These are phyloP conservation scores for Selene dorsalis DNA, from an alignment of 2,797 vertebrate genomes.

Conservation along the genomic window DNA sequence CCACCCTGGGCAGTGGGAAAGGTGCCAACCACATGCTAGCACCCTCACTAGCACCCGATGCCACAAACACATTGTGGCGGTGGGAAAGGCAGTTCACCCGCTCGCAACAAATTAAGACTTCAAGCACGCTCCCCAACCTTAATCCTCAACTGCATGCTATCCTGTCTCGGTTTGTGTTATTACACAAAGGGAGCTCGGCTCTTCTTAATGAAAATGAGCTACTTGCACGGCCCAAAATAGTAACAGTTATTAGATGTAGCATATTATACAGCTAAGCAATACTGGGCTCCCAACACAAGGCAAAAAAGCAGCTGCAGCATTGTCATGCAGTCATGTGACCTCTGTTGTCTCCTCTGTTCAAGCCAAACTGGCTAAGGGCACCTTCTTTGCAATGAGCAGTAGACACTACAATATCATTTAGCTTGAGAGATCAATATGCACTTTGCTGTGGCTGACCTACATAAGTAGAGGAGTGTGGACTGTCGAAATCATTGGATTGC, in stretches of 20 bases:
- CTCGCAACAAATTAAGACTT: conserved; percentile 43
- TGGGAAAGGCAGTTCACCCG: conserved; percentile 43
- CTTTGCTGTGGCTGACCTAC: conserved; percentile 80
- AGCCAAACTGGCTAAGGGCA: conserved; percentile 73
- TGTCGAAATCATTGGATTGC: conserved; percentile 61
- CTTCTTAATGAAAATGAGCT: conserved; percentile 28
- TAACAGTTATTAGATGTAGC: conserved; percentile 28
- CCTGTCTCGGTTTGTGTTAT: not conserved
- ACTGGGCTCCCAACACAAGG: conserved; percentile 29
- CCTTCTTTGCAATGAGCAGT: conserved; percentile 74
- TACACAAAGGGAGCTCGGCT: not conserved
- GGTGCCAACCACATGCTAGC: conserved; percentile 81
- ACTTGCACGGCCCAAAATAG: conserved; percentile 15
- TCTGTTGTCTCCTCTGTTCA: conserved; percentile 66
- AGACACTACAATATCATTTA: conserved; percentile 81
- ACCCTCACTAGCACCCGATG: conserved; percentile 68
- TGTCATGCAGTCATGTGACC: conserved; percentile 70
- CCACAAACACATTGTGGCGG: conserved; percentile 67
- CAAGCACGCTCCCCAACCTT: conserved; percentile 12
- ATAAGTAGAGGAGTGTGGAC: conserved; percentile 67
- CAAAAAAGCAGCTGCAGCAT: conserved; percentile 54
- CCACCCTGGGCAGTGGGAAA: conserved; percentile 78
- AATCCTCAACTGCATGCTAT: conserved; percentile 21
- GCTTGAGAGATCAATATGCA: conserved; percentile 81
- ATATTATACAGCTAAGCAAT: conserved; percentile 42